phyloP scores from a whole-genome alignment of 64 coral and sea anemone genomes.

The Montipora cactus region DNA sequence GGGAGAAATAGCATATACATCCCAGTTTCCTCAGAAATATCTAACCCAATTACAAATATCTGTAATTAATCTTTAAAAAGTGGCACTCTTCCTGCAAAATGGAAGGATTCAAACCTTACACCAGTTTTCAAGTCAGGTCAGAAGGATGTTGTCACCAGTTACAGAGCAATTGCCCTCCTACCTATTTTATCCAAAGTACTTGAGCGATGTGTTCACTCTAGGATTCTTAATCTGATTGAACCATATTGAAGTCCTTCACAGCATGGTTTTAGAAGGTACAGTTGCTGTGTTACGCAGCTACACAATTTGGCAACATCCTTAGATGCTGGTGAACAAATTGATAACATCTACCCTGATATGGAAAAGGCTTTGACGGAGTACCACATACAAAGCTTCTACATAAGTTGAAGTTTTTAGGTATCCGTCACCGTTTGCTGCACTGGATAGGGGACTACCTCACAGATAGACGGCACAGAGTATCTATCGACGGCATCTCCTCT shows the following conservation, averaged over 20 bases:
- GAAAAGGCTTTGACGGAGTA: not conserved
- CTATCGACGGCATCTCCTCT: no score
- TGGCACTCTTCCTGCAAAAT: constrained; percentile 1
- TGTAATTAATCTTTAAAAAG: not conserved
- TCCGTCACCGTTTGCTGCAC: no score
- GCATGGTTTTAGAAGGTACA: not conserved
- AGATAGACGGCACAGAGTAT: no score
- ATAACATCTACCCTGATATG: not conserved
- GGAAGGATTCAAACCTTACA: constrained; percentile 6
- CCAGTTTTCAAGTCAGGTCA: constrained; percentile 27
- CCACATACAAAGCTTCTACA: not conserved
- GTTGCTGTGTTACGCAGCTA: not conserved
- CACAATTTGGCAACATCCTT: not conserved
- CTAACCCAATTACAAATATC: not conserved
- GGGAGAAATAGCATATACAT: no score
- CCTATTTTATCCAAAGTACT: constrained; percentile 28
- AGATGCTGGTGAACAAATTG: not conserved
- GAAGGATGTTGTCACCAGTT: not conserved
- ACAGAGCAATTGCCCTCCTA: constrained; percentile 21
- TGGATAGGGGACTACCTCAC: no score
- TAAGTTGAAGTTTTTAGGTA: not conserved
- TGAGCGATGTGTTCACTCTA: constrained; percentile 1
- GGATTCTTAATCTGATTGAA: not conserved
- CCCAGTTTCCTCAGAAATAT: not conserved
- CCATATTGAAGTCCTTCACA: not conserved